Evolutionary conservation across 2,888 invertebrate genomes (phyloP), one percentile per base, ranked within the genome.

Genomic region (Torymus texanus): DNA sequence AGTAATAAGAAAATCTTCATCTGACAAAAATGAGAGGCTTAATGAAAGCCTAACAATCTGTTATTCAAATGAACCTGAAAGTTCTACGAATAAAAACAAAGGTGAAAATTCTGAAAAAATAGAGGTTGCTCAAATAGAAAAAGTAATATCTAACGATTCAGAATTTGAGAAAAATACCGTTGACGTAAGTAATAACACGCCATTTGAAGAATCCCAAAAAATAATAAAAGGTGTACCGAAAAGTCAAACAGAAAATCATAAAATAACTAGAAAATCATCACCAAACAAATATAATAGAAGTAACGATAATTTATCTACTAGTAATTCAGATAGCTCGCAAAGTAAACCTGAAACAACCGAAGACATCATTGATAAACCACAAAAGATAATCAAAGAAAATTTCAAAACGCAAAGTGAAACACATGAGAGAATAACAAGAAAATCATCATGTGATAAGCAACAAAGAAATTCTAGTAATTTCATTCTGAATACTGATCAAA

Each of bases 191-290:
- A 41, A 70, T 58, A 70, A 41, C 41, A 41, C 5, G 41, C 8
- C 41, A 41, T 41, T 41, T 41, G 41, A 41, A 41, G 61, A 61
- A 61, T 14, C 16, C 2, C 59, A 71, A 11, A 71, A 59, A 14
- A 18, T 50, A 10, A 62, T 62, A 8, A 72, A 72, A 18, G 72
- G 62, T 13, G 21, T 24, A 13, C n/a, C 41, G 11, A 62, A 62
- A 72, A 62, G 29, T 16, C 51, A 56, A 70, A 70, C 41, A 41
- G 68, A 41, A 41, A 41, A 41, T 41, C 13, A 70, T 41, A 70
- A 71, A 50, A 41, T 71, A 2, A 71, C 68, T 12, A 24, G 68
- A 51, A 73, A 73, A 51, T 73, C 63, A n/a, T 73, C 59, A 13
- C n/a, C 41, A 11, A 51, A 72, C 62, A 63, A 73, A 5, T 41